These are phyloP conservation scores for Zygothrica quintamaculata DNA, from an alignment of 2,888 invertebrate genomes.

Conservation along the genomic window DNA sequence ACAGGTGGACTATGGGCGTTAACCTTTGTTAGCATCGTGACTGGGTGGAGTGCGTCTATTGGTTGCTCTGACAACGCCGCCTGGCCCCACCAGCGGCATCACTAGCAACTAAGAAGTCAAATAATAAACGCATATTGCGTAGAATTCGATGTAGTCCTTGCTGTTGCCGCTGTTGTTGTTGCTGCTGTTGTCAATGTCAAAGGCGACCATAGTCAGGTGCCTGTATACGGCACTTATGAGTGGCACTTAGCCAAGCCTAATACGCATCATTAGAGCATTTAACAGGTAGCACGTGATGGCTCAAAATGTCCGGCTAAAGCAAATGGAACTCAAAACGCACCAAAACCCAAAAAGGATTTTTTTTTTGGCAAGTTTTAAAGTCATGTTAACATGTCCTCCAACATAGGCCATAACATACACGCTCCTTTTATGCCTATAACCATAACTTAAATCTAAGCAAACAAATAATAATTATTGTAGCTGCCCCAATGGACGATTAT, in stretches of 20 bases:
- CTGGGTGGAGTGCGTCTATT: not conserved
- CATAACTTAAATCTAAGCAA: not conserved
- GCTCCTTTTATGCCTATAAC: too few species aligned
- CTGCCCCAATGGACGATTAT: too few species aligned
- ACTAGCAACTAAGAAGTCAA: slow-evolving; percentile 42
- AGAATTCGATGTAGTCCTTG: slow-evolving; percentile 60
- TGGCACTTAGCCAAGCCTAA: slow-evolving; percentile 77
- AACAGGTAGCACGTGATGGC: slow-evolving; percentile 77
- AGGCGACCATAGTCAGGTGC: slow-evolving; percentile 60
- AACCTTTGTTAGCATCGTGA: slow-evolving; percentile 17
- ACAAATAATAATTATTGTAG: too few species aligned
- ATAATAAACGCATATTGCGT: slow-evolving; percentile 74
- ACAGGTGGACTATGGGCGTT: slow-evolving; percentile 27
- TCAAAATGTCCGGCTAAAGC: slow-evolving; percentile 14
- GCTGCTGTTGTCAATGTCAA: slow-evolving; percentile 17
- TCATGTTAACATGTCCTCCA: not conserved
- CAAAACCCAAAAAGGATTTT: not conserved
- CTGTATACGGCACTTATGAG: slow-evolving; percentile 73
- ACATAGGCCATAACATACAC: not conserved
- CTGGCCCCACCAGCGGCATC: slow-evolving; percentile 10
- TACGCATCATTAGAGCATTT: slow-evolving; percentile 81
- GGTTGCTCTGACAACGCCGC: slow-evolving; percentile 38
- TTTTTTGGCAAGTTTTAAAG: slow-evolving; percentile 28
- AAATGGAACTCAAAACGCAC: slow-evolving; percentile 1
- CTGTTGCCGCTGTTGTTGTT: not conserved